These are phyloP conservation scores for Ophioninae sp. DNA, from an alignment of 2,888 invertebrate genomes.

Conservation along the genomic window DNA sequence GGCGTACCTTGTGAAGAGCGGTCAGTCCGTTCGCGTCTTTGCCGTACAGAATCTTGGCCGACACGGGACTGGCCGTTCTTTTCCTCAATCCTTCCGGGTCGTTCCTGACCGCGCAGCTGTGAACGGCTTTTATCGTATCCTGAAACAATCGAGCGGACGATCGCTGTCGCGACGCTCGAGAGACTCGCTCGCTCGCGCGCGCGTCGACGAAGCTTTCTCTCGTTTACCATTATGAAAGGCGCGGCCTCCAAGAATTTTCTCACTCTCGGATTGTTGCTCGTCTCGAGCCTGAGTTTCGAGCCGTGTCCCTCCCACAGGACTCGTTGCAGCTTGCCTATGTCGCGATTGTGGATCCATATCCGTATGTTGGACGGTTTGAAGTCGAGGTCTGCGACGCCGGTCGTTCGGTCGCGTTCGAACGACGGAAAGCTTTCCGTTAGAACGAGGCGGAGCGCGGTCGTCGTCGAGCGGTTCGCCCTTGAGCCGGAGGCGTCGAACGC, in stretches of 20 bases:
- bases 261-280: constrained; percentile 91
- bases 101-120: constrained; percentile 89
- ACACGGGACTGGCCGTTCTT: constrained; percentile 86
- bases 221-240: constrained; percentile 94
- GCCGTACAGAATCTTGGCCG: constrained; percentile 87
- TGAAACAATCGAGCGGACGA: constrained; percentile 75
- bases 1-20: constrained; percentile 92
- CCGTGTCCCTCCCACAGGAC: constrained; percentile 96
- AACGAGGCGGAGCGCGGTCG: too few relatives aligned
- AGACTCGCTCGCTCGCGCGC: too few relatives aligned
- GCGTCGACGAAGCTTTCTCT: too few relatives aligned
- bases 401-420: too few relatives aligned
- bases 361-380: constrained; percentile 94
- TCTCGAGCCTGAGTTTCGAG: constrained; percentile 90
- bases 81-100: constrained; percentile 88
- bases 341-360: constrained; percentile 97
- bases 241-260: constrained; percentile 94
- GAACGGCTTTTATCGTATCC: constrained; percentile 92
- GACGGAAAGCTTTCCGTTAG: too few relatives aligned
- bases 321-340: constrained; percentile 92
- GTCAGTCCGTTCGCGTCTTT: constrained; percentile 92
- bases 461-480: too few relatives aligned
- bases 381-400: constrained; percentile 87
- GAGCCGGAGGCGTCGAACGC: too few relatives aligned
- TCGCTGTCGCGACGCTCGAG: too few relatives aligned